Percentiles rank a stretch among this genome's conserved stretches.
phyloP scores from a whole-genome alignment of 92 coral and sea anemone genomes.

The Zoanthus sansibaricus region DNA sequence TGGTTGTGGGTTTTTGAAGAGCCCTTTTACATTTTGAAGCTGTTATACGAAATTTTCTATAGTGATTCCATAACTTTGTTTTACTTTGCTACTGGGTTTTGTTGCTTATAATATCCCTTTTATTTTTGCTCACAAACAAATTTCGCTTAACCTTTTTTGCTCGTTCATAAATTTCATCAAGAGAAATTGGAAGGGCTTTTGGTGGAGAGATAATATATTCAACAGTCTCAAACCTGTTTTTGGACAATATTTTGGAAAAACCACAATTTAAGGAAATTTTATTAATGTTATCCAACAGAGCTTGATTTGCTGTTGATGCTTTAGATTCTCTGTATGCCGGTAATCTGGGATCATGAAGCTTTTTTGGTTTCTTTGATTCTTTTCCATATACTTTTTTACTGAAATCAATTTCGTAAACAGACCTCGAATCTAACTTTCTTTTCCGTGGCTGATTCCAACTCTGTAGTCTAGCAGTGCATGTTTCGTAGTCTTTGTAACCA shows the following conservation, averaged over 20 bases:
- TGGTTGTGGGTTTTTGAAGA: conserved; percentile 19
- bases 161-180: conserved; percentile 1
- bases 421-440: not conserved
- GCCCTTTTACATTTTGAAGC: conserved; percentile 51
- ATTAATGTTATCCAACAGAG: not conserved
- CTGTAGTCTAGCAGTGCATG: conserved; percentile 11
- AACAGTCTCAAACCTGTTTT: not conserved
- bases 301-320: conserved; percentile 1
- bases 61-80: conserved; percentile 10
- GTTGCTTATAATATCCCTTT: not conserved
- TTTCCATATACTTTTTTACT: conserved; percentile 5
- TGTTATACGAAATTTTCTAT: conserved; percentile 41
- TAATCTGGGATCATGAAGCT: conserved; percentile 1
- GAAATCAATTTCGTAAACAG: not conserved
- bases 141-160: conserved; percentile 4
- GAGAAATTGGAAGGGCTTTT: not conserved
- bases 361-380: not conserved
- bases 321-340: not conserved
- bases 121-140: not conserved
- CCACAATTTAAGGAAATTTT: not conserved
- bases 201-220: not conserved
- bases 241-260: not conserved
- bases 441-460: conserved; percentile 8
- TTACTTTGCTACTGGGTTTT: conserved; percentile 10
- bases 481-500: conserved; percentile 7